Base-by-base conservation (phyloP, 1,140 invertebrate species). In the Trissolcus basalis region DNA sequence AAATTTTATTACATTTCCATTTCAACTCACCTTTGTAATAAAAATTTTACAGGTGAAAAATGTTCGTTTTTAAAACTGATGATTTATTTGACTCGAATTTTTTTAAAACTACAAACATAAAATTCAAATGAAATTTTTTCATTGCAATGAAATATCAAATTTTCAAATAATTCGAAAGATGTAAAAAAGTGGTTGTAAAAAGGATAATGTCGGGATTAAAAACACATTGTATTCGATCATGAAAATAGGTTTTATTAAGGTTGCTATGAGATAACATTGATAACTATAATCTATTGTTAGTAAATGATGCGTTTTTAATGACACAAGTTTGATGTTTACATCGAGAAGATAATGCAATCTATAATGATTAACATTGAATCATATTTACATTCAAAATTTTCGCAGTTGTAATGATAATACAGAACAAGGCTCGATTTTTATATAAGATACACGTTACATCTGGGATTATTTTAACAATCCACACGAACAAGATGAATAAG, bases 301-400 rank as follows among this genome's bases (percentile, higher is more conserved):
- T 36, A 45, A 32, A 69, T 59, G 43, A 44, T 69, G 60, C 55
- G 53, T 33, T 60, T 15, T 53, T 49, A 27, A 27, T 27, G 19
- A 6, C 9, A 39, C 36, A 39, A 1, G n/a, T 39, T 39, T 43
- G 60, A 70, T 70, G 39, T 35, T 45, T 47, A 69, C 39, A 53
- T 51, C 4, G 55, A 54, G 15, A 4, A 45, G 65, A 60, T 19
- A 53, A 69, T 59, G 48, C 45, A 60, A 54, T 60, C 65, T 69
- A 69, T 60, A 55, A 54, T 44, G 59, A 60, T 60, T 56, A 69
- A 60, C 65, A 69, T 41, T 60, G 55, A 69, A 10, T 51, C 36
- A 7, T 69, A 69, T 68, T 33, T 68, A 69, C 65, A 69, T 60
- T 53, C 35, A 69, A 53, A 60, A 69, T 43, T 69, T 59, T 69